Base-by-base conservation (phyloP, 2,888 invertebrate genomes). In the Bombylius discolor region DNA sequence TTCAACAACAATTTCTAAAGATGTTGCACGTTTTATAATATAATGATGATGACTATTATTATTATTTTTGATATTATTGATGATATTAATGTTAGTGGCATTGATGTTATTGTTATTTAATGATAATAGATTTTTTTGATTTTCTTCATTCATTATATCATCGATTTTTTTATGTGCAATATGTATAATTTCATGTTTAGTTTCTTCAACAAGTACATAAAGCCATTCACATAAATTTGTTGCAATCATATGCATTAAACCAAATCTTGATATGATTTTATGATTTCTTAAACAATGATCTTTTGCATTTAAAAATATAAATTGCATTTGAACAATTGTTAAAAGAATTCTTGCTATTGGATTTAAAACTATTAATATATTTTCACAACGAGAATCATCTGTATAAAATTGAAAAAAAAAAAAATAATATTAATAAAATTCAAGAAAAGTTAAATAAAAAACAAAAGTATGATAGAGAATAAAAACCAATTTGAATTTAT, bases 201-300 rank as follows among this genome's bases (percentile, higher is more conserved):
- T 89, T 71, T 90, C 89, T 67, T 85, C 83, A 4, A 89, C 84
- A 32, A 89, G 75, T 4, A 88, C 87, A 69, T 85, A 83, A 46
- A 91, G 72, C 91, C 92, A 91, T 64, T 91, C 88, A 73, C 89
- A 90, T 32, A 92, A 72, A 74, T 92, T 91, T 31, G 89, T 87
- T 1, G 89, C 91, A 47, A 91, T 83, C 84, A 92, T 84, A 69
- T 93, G 92, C 90, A 92, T 91, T 60, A 91, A 79, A 42, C 91
- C 91, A 65, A 91, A 87, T 65, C 88, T 78, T 47, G 88, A 85
- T 52, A 89, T 76, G 57, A 80, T 75, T 65, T 80, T 79, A 66
- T 80, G 79, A 56, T 76, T 75, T 49, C 79, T 78, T 52, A 82
- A 74, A 57, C 77, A 76, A 62, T 81, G 73, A 67, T 79, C 75